Percentiles rank a stretch among this genome's conserved stretches.
Conservation (phyloP, 2,113 vertebrate species). For the Alectura lathami region DNA sequence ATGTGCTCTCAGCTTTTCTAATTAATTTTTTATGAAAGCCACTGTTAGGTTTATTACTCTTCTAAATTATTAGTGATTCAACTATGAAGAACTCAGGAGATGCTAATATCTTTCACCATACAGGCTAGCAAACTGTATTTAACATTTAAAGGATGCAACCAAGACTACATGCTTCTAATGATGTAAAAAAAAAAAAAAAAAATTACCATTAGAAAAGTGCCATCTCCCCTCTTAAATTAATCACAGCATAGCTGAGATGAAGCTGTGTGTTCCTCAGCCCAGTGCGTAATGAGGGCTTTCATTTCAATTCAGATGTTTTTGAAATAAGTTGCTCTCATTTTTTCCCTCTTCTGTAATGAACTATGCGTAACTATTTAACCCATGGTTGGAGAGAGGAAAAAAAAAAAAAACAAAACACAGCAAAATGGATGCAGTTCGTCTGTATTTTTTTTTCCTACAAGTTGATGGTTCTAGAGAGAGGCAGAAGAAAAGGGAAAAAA, state of each 20-base stretch:
- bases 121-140: conserved; percentile 21
- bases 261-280: neutral
- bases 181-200: neutral
- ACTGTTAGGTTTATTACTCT: conserved; percentile 28
- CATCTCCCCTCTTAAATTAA: conserved; percentile 7
- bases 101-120: conserved; percentile 30
- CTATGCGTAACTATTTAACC: neutral
- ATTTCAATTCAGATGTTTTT: neutral
- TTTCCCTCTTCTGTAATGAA: neutral
- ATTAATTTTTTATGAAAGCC: conserved; percentile 56
- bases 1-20: conserved; percentile 10
- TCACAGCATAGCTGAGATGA: neutral
- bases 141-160: neutral
- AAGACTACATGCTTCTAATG: neutral
- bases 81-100: conserved; percentile 5
- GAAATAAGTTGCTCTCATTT: neutral
- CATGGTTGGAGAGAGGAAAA: neutral
- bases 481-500: neutral
- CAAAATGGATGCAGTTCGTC: neutral
- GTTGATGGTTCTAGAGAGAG: neutral
- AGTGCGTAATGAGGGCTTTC: neutral
- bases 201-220: conserved; percentile 11
- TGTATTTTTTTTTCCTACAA: neutral
- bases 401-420: neutral
- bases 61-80: conserved; percentile 60